phyloP scores from a whole-genome alignment of 2,888 invertebrate species.

The Pycnomerus fuliginosus region DNA sequence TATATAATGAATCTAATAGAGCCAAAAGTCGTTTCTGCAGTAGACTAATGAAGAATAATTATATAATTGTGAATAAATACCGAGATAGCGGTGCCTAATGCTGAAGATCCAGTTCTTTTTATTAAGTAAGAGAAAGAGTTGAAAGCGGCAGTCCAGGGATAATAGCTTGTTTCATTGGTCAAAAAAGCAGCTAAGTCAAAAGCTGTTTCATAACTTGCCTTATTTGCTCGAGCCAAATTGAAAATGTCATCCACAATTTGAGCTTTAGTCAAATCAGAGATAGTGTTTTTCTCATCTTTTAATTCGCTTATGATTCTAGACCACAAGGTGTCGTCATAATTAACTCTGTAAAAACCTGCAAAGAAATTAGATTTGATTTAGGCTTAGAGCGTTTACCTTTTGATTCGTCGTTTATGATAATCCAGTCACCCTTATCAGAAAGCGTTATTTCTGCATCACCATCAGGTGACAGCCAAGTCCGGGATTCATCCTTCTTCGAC shows the following conservation, averaged over 20 bases:
- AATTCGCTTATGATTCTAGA: slow-evolving; percentile 56
- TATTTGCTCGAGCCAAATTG: slow-evolving; percentile 61
- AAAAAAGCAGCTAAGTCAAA: slow-evolving; percentile 69
- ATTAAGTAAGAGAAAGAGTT: slow-evolving; percentile 32
- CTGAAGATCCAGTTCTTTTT: slow-evolving; percentile 25
- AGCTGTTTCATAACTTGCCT: slow-evolving; percentile 56
- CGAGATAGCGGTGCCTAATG: too few species aligned
- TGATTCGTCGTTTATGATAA: neutral
- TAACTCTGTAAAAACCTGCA: slow-evolving; percentile 66
- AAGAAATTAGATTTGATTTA: neutral
- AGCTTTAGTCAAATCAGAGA: slow-evolving; percentile 65
- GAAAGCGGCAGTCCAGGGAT: slow-evolving; percentile 71
- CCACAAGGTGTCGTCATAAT: slow-evolving; percentile 72
- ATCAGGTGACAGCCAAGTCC: neutral
- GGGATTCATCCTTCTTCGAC: neutral
- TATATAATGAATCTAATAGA: too few species aligned
- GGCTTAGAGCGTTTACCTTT: neutral
- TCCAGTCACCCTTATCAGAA: neutral
- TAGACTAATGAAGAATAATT: too few species aligned
- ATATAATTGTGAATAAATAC: too few species aligned
- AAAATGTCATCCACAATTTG: slow-evolving; percentile 75
- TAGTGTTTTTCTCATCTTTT: slow-evolving; percentile 45
- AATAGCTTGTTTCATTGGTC: slow-evolving; percentile 63
- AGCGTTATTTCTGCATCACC: neutral
- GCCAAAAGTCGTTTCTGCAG: too few species aligned